Percentiles rank a stretch among this genome's conserved stretches.
Conservation (phyloP, 2,888 invertebrate genomes). For the Drosophila dives region DNA sequence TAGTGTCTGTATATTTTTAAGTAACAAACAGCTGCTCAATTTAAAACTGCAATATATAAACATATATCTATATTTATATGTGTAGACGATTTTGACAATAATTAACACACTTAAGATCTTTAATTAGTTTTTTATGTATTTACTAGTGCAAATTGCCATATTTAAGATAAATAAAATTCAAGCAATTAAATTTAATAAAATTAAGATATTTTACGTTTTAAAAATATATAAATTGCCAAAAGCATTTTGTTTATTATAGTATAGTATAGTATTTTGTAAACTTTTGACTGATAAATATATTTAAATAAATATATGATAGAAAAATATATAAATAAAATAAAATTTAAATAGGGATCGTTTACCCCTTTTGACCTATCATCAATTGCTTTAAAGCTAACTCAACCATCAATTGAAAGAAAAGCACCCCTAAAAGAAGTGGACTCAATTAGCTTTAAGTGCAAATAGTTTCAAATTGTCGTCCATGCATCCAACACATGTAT, state of each 20-base stretch:
- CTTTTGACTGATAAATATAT: not conserved
- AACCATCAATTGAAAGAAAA: conserved; percentile 38
- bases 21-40: conserved; percentile 21
- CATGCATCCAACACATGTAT: not conserved
- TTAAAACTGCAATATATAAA: not conserved
- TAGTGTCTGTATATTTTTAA: not conserved
- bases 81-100: not conserved
- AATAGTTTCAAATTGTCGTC: conserved; percentile 39
- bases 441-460: conserved; percentile 48
- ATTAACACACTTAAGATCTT: not conserved
- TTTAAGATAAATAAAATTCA: no score
- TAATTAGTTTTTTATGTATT: conserved; percentile 2
- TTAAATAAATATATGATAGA: not conserved
- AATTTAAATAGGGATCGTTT: conserved; percentile 20
- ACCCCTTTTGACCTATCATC: conserved; percentile 55
- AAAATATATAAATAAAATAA: not conserved
- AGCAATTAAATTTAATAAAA: not conserved
- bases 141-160: not conserved
- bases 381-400: conserved; percentile 41
- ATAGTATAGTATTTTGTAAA: not conserved
- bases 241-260: not conserved
- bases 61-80: not conserved
- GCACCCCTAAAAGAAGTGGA: conserved; percentile 11
- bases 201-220: not conserved
- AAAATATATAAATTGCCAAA: not conserved